Percentiles rank a stretch among this genome's conserved stretches.
phyloP scores from a whole-genome alignment of 2,797 vertebrate genomes.

The Bovichtus diacanthus region DNA sequence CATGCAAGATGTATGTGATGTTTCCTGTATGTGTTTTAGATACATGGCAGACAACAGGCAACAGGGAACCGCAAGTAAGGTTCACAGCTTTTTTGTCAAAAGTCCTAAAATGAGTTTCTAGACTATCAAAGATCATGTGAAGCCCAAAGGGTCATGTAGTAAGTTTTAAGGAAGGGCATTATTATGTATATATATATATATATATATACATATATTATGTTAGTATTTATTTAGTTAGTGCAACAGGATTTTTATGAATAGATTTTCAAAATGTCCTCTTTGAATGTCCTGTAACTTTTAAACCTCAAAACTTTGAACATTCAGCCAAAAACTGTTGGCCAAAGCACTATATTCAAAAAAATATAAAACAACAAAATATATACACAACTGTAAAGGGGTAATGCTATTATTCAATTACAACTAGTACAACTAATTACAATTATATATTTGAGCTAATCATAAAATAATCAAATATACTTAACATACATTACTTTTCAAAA shows the following conservation, averaged over 20 bases:
- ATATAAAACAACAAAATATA: fast-evolving
- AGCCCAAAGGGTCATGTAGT: no score
- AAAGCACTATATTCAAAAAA: not conserved
- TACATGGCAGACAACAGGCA: not conserved
- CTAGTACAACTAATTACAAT: no score
- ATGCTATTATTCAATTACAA: not conserved
- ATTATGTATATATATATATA: no score
- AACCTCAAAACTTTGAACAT: not conserved
- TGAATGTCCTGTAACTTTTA: not conserved
- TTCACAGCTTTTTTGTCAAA: no score
- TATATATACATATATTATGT: no score
- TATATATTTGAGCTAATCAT: not conserved
- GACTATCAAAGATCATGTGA: no score
- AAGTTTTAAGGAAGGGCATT: no score
- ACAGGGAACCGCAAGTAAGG: no score
- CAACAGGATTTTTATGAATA: not conserved
- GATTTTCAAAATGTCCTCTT: not conserved
- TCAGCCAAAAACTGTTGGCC: not conserved
- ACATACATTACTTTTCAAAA: not conserved
- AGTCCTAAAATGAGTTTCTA: no score
- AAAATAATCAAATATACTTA: not conserved
- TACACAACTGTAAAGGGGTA: not conserved
- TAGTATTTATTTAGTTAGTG: no score
- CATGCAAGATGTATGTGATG: not conserved
- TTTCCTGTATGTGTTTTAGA: not conserved